Conservation (phyloP, 2,888 invertebrate genomes). For the Dolomedes plantarius region DNA sequence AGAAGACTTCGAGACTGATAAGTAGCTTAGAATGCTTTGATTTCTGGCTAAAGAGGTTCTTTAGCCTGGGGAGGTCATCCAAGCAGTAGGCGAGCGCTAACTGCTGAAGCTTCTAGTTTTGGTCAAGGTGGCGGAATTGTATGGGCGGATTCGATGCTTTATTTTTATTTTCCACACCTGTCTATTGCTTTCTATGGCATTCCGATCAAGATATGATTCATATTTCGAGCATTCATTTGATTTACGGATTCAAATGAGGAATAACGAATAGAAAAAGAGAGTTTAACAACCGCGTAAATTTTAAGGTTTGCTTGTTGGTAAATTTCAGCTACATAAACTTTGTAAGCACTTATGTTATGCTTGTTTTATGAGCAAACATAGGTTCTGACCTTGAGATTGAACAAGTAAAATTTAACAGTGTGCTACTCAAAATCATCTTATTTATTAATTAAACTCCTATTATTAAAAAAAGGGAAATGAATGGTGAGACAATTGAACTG, state of each 20-base stretch:
- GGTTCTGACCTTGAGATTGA: too few species aligned
- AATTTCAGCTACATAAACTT: neutral
- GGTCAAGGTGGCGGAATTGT: constrained; percentile 32
- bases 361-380: too few species aligned
- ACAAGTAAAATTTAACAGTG: too few species aligned
- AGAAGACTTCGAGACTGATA: constrained; percentile 44
- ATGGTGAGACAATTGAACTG: too few species aligned
- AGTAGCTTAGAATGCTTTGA: constrained; percentile 37
- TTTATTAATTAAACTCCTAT: too few species aligned
- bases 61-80: constrained; percentile 34
- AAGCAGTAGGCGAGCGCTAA: constrained; percentile 49
- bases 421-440: too few species aligned
- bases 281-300: neutral
- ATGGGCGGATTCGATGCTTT: constrained; percentile 32
- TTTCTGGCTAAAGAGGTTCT: constrained; percentile 40
- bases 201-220: constrained; percentile 7
- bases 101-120: constrained; percentile 61
- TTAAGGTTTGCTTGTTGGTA: neutral
- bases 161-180: constrained; percentile 10
- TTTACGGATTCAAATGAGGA: neutral
- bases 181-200: constrained; percentile 31
- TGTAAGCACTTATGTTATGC: too few species aligned
- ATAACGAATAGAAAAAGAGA: neutral
- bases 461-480: too few species aligned
- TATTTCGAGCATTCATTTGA: neutral